phyloP scores from a whole-genome alignment of 1,140 invertebrate species.

The Rhagoletis zephyria region DNA sequence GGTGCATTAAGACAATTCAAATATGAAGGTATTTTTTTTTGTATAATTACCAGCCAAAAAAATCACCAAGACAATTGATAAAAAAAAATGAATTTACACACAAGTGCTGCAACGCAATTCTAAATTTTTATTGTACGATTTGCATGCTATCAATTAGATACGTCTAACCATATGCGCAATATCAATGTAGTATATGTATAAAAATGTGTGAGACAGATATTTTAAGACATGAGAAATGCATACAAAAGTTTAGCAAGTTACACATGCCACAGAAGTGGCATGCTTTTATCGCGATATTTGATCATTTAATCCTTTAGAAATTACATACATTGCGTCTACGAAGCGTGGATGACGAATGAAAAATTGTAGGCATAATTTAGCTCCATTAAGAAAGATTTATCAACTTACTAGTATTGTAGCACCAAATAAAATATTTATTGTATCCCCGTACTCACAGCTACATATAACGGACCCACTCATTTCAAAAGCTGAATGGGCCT shows the following conservation, averaged over 20 bases:
- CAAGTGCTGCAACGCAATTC: slow-evolving; percentile 51
- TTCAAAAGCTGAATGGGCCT: not conserved
- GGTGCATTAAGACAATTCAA: not conserved
- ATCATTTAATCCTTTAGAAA: slow-evolving; percentile 18
- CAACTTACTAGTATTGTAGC: slow-evolving; percentile 71
- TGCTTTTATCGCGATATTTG: slow-evolving; percentile 2
- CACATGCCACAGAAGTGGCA: not conserved
- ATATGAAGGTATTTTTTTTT: not conserved
- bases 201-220: not conserved
- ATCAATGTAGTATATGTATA: slow-evolving; percentile 6
- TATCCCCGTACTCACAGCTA: slow-evolving; percentile 16
- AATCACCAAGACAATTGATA: slow-evolving; percentile 14
- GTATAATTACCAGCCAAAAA: not conserved
- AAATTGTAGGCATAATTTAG: not conserved
- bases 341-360: not conserved
- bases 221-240: not conserved
- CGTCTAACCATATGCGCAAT: not conserved
- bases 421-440: slow-evolving; percentile 68
- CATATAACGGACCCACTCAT: slow-evolving; percentile 5
- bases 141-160: slow-evolving; percentile 1
- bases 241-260: not conserved
- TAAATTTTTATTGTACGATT: slow-evolving; percentile 49
- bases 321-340: not conserved
- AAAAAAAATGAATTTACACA: slow-evolving; percentile 52
- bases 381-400: slow-evolving; percentile 40